Evolutionary conservation across 2,888 invertebrate species (phyloP), one percentile per base, ranked within the genome.

Genomic region (Coremacera marginata): DNA sequence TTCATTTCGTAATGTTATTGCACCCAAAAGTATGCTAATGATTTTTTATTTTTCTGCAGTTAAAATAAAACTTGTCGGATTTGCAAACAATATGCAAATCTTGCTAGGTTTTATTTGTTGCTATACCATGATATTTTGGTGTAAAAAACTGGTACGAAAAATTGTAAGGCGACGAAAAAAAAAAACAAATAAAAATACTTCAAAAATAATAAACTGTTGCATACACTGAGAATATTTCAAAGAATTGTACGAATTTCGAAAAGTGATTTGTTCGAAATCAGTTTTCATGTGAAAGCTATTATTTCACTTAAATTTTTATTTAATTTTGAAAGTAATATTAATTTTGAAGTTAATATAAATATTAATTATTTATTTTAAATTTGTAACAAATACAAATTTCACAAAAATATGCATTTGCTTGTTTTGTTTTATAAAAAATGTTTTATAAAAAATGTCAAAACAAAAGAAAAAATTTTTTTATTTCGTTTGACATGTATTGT

Each of bases 1-100:
- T 11, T 49, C 25, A 52, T 14, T 52, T 22, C 7, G 44, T 11
- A 67, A 75, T 57, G 77, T 75, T 63, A 75, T 75, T 75, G 74
- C 75, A 70, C 77, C 70, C 62, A 74, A 75, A 77, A 77, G 62
- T 74, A 75, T 51, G 60, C 74, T 75, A 75, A 34, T 51, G 52
- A 74, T 65, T 34, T 34, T 34, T 65, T 27, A 19, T 27, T 65
- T 65, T n/a, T 2, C 63, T 34, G 31, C 62, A 19, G 25, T 65
- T 65, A 31, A n/a, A 9, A n/a, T 65, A 16, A 31, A 27, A 27
- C 63, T 65, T 25, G 31, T 34, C 37, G 16, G 27, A 34, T 65
- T 65, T 55, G 57, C 16, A 51, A 49, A 70, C 25, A 70, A 70
- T 37, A 67, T 22, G 19, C 19, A 34, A 37, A 22, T 14, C 31